phyloP scores from a whole-genome alignment of 2,113 vertebrate genomes.

The Microcebus tavaratra region DNA sequence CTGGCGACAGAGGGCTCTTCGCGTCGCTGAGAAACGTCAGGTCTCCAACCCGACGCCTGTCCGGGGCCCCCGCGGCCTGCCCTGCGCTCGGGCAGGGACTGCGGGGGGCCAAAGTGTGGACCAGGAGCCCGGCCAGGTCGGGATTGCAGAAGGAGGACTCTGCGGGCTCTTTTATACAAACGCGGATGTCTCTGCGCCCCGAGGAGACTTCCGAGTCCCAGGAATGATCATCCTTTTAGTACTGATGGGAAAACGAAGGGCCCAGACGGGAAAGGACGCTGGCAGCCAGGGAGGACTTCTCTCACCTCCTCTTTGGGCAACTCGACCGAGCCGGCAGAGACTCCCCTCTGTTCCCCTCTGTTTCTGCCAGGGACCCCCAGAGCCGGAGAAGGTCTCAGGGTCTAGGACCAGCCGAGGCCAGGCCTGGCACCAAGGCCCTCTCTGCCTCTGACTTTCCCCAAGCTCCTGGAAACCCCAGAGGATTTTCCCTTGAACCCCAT shows the following conservation, averaged over 20 bases:
- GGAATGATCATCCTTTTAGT: background rate
- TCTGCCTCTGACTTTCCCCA: background rate
- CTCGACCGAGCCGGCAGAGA: rapidly evolving
- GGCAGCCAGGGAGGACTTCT: background rate
- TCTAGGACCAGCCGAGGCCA: rapidly evolving
- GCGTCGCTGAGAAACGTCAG: background rate
- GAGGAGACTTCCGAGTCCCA: background rate
- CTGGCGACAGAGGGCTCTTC: background rate
- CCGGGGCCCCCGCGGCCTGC: background rate
- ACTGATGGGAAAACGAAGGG: background rate
- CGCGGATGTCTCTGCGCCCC: background rate
- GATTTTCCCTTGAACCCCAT: background rate
- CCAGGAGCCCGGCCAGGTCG: background rate
- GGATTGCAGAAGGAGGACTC: rapidly evolving
- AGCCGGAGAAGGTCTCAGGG: rapidly evolving
- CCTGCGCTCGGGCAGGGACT: background rate
- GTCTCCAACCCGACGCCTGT: background rate
- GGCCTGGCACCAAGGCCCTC: background rate
- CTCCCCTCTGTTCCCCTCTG: background rate
- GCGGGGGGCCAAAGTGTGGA: rapidly evolving
- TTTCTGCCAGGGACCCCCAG: background rate
- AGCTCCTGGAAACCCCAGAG: background rate
- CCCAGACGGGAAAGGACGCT: background rate
- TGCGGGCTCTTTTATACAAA: background rate
- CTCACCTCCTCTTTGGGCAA: background rate